Conservation (phyloP, 2,888 invertebrate species). For the Hirudinaria manillensis region DNA sequence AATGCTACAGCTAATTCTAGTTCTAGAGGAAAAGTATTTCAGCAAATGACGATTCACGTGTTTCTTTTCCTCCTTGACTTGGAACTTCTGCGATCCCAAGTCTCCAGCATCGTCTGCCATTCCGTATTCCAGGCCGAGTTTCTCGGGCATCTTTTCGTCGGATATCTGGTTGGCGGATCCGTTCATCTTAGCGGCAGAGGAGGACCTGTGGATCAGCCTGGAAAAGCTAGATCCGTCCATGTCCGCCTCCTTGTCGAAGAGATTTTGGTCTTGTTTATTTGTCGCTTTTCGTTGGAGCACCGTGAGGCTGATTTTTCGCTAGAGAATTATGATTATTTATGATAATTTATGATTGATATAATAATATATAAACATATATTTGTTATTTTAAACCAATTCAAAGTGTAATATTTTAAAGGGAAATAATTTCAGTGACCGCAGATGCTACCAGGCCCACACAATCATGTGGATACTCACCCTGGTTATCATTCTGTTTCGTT, state of each 20-base stretch:
- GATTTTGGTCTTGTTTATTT: slow-evolving; percentile 21
- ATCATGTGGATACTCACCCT: slow-evolving; percentile 37
- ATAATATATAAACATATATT: not conserved
- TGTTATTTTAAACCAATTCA: not conserved
- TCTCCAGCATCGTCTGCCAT: slow-evolving; percentile 32
- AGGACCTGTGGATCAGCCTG: not conserved
- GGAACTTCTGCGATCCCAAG: slow-evolving; percentile 19
- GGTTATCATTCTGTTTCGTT: slow-evolving; percentile 39
- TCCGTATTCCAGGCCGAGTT: slow-evolving; percentile 37
- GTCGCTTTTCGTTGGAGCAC: slow-evolving; percentile 41
- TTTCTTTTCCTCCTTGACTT: slow-evolving; percentile 1
- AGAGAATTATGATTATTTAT: not conserved
- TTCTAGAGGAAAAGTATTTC: no score
- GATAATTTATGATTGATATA: not conserved
- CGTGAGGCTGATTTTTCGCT: slow-evolving; percentile 40
- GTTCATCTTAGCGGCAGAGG: slow-evolving; percentile 24
- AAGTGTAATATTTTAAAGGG: not conserved
- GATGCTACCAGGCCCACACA: not conserved
- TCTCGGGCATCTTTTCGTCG: slow-evolving; percentile 33
- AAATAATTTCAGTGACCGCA: no score
- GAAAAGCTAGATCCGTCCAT: slow-evolving; percentile 27
- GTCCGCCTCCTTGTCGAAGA: slow-evolving; percentile 35
- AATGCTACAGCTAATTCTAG: no score
- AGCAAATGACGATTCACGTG: not conserved
- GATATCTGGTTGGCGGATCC: slow-evolving; percentile 17